Evolutionary conservation across 2,113 vertebrate genomes (phyloP), one percentile per base, ranked within the genome.

Genomic region (Numenius arquata): DNA sequence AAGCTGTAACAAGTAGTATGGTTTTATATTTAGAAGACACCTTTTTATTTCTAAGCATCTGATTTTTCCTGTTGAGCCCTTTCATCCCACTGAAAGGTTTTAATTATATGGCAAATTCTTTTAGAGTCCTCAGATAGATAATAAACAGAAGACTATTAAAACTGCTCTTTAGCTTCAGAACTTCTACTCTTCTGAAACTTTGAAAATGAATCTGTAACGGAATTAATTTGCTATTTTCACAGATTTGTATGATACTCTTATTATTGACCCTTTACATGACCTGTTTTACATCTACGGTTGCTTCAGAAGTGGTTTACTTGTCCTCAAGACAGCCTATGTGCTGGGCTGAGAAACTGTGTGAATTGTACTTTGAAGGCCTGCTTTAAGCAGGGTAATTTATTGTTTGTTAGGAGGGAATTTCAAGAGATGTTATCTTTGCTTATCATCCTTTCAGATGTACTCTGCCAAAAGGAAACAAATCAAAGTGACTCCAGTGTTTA

Each of bases 21-120:
- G 63, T 80, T 88, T 96, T 93, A 86, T 94, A 85, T 80, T 93
- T 93, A 83, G 88, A 94, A 93, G 27, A 41, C 55, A 90, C 85
- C 63, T 83, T 91, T 89, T 87, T 71, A 50, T 52, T 94, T 95
- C 83, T 74, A 56, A 94, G 30, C 27, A 38, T 77, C 38, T 59
- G 38, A 52, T 88, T 96, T 95, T 94, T 92, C 43, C 40, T 41
- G 38, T 88, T 90, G 40, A 81, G 48, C 13, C 74, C 65, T 92
- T 93, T 92, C 73, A 89, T 84, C 9, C 4, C 25, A 52, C 19
- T 84, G 65, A 67, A 90, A 94, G 5, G 3, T 86, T 92, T 96
- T 92, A 76, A 90, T 92, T 86, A 52, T 32, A 38, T 20, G 40
- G 6, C 50, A 66, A 88, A 87, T 63, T 92, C 77, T 88, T 91